phyloP scores from a whole-genome alignment of 2,113 vertebrate species.

The Bujurquina vittata region DNA sequence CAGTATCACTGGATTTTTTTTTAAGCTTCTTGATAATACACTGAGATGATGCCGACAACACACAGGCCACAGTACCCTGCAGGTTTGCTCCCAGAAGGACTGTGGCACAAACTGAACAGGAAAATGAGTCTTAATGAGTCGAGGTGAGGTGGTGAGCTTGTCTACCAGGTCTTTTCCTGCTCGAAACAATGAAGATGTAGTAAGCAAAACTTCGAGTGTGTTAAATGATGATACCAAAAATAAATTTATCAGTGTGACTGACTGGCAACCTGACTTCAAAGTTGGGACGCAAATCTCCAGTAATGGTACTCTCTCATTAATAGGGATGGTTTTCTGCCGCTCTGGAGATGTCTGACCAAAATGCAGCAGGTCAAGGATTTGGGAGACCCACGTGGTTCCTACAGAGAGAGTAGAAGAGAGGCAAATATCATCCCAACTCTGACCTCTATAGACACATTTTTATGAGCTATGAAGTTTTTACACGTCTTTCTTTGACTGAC shows the following conservation, averaged over 20 bases:
- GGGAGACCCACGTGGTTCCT: conserved; percentile 85
- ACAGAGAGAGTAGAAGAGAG: neutral
- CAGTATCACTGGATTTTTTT: too few relatives aligned
- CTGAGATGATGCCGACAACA: neutral
- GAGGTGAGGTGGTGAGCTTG: conserved; percentile 69
- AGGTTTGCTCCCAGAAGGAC: conserved; percentile 86
- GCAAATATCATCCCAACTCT: neutral
- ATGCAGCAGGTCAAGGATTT: conserved; percentile 80
- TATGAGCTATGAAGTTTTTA: too few relatives aligned
- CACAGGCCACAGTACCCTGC: conserved; percentile 73
- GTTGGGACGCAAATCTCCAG: conserved; percentile 63
- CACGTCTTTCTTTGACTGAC: too few relatives aligned
- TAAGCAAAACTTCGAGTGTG: neutral
- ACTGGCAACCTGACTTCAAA: neutral
- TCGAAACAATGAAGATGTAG: neutral
- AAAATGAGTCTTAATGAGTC: conserved; percentile 86
- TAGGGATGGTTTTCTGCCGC: conserved; percentile 64
- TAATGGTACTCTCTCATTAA: conserved; percentile 79
- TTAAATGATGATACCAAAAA: neutral
- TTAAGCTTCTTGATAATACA: neutral
- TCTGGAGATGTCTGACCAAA: conserved; percentile 63
- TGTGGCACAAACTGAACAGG: conserved; percentile 81
- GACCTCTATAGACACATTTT: too few relatives aligned
- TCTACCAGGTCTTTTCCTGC: conserved; percentile 66
- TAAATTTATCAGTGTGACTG: too few relatives aligned